Percentiles rank a stretch among this genome's conserved stretches.
Conservation (phyloP, 2,888 invertebrate species). For the Scrobipalpa costella region DNA sequence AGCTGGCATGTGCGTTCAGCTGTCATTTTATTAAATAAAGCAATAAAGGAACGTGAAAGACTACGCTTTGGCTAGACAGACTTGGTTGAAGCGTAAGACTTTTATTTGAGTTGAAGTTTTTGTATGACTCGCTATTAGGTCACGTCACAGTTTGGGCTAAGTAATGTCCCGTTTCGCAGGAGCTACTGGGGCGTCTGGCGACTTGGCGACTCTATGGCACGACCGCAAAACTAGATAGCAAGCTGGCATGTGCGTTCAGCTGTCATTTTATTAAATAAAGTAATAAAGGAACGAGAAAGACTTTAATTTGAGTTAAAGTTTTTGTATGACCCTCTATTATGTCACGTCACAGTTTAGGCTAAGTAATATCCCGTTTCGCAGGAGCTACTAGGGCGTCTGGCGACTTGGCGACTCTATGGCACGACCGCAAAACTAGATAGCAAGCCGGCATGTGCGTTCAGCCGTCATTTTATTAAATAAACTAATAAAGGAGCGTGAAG, state of each 20-base stretch:
- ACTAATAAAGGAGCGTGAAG: not conserved
- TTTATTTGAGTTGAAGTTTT: too few relatives aligned
- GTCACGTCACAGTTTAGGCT: too few relatives aligned
- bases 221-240: not conserved
- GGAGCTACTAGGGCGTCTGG: not conserved
- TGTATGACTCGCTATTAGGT: too few relatives aligned
- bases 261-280: conserved; percentile 3
- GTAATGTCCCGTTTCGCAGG: conserved; percentile 4
- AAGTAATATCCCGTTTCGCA: conserved; percentile 2
- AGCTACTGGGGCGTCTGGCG: not conserved
- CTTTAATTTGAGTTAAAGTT: too few relatives aligned
- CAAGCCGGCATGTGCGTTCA: not conserved
- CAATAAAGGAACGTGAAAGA: not conserved
- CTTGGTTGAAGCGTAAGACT: too few relatives aligned
- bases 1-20: not conserved
- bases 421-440: not conserved
- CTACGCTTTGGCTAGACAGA: not conserved
- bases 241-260: not conserved
- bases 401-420: too few relatives aligned
- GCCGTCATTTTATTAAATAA: conserved; percentile 4
- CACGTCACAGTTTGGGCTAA: too few relatives aligned
- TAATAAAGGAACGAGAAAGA: not conserved
- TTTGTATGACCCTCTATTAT: too few relatives aligned
- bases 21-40: conserved; percentile 3
- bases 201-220: too few relatives aligned